A percentile compares a stretch with the other conserved stretches of the same genome.
phyloP scores from a whole-genome alignment of 2,888 invertebrate species.

The Catocala fraxini region DNA sequence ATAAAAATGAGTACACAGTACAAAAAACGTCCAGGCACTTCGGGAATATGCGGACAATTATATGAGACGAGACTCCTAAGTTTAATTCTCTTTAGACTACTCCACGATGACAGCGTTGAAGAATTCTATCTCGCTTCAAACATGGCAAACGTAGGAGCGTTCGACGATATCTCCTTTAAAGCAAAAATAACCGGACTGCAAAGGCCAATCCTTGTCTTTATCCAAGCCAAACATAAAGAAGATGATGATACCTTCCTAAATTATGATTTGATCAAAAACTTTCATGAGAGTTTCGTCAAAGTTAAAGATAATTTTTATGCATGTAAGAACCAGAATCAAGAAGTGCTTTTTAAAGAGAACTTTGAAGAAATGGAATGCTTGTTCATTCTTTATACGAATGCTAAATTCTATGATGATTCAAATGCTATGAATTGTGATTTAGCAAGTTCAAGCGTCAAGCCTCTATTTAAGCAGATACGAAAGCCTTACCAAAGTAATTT shows the following conservation, averaged over 20 bases:
- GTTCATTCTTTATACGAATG: constrained; percentile 40
- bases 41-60: constrained; percentile 39
- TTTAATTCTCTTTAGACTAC: constrained; percentile 32
- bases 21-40: constrained; percentile 31
- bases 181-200: constrained; percentile 12
- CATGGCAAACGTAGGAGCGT: constrained; percentile 31
- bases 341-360: constrained; percentile 23
- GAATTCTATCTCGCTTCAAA: constrained; percentile 39
- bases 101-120: constrained; percentile 15
- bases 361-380: constrained; percentile 31
- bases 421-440: not conserved
- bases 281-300: constrained; percentile 1
- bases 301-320: constrained; percentile 26
- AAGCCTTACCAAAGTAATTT: not conserved
- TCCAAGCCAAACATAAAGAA: constrained; percentile 42
- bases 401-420: constrained; percentile 17
- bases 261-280: constrained; percentile 4
- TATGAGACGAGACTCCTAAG: constrained; percentile 44
- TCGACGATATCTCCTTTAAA: constrained; percentile 42
- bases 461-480: not conserved
- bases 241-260: constrained; percentile 13
- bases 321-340: constrained; percentile 2
- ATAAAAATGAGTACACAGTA: constrained; percentile 2
- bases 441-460: no score
- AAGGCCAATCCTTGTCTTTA: constrained; percentile 25